Evolutionary conservation across 1,140 invertebrate genomes (phyloP).

Genomic region (Drosophila sp.): DNA sequence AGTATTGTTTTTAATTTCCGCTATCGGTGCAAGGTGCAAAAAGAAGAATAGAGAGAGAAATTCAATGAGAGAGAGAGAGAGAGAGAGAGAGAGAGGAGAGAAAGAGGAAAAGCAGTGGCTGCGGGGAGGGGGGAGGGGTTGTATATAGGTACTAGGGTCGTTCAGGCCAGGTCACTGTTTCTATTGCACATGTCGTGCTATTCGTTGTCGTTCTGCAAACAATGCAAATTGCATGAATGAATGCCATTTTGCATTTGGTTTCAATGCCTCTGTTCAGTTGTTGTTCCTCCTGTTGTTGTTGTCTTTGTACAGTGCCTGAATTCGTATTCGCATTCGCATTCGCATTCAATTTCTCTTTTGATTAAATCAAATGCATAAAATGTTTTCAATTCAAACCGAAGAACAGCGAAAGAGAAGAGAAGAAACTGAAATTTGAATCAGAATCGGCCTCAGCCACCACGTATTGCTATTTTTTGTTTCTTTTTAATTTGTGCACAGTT

Average conservation of each 20-base stretch:
- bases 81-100: no score
- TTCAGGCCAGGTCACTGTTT: constrained; percentile 7
- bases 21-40: constrained; percentile 15
- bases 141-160: constrained; percentile 6
- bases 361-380: constrained; percentile 83
- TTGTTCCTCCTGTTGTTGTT: constrained; percentile 26
- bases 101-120: no score
- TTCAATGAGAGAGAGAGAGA: no score
- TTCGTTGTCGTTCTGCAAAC: constrained; percentile 54
- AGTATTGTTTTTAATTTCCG: constrained; percentile 29
- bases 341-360: constrained; percentile 78
- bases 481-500: constrained; percentile 10
- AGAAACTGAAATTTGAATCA: constrained; percentile 42
- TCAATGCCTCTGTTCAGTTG: constrained; percentile 49
- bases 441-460: constrained; percentile 51
- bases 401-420: constrained; percentile 18
- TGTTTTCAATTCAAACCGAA: constrained; percentile 78
- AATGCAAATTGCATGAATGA: constrained; percentile 82
- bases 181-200: constrained; percentile 41
- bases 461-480: constrained; percentile 35
- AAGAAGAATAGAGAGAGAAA: not conserved
- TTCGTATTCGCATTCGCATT: constrained; percentile 56
- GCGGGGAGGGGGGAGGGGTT: not conserved
- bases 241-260: constrained; percentile 81
- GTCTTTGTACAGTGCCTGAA: constrained; percentile 48